These are phyloP conservation scores for Nyctalus aviator DNA, from an alignment of 2,797 vertebrate genomes.

Conservation along the genomic window DNA sequence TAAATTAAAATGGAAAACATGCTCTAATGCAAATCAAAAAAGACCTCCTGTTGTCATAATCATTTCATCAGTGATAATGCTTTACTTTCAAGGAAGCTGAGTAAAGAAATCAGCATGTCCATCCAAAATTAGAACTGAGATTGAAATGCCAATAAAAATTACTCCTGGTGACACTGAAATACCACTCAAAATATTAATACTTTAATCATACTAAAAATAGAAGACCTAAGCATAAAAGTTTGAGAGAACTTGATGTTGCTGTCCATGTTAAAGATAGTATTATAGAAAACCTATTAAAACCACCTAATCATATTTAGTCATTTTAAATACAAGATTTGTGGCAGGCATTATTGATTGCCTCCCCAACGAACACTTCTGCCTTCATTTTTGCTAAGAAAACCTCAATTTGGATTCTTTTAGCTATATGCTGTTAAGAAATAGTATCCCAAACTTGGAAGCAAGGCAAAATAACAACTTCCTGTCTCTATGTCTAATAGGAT, in stretches of 20 bases:
- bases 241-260: conserved; percentile 8
- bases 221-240: not conserved
- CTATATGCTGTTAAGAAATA: conserved; percentile 4
- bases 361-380: conserved; percentile 44
- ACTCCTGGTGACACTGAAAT: conserved; percentile 42
- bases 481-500: not conserved
- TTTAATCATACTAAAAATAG: conserved; percentile 40
- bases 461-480: conserved; percentile 43
- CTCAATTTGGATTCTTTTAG: conserved; percentile 22
- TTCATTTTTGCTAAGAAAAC: conserved; percentile 57
- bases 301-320: conserved; percentile 33
- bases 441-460: conserved; percentile 52
- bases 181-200: conserved; percentile 46
- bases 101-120: conserved; percentile 46
- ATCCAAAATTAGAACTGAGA: conserved; percentile 57
- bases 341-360: conserved; percentile 43
- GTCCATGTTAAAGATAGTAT: conserved; percentile 30
- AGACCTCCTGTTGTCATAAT: conserved; percentile 52
- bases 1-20: conserved; percentile 68
- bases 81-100: conserved; percentile 55
- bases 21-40: conserved; percentile 57
- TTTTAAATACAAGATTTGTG: conserved; percentile 60
- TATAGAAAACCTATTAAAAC: conserved; percentile 55
- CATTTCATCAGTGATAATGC: conserved; percentile 46
- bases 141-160: conserved; percentile 66